Base-by-base conservation (phyloP, 2,888 invertebrate species). In the Allophyes oxyacanthae region DNA sequence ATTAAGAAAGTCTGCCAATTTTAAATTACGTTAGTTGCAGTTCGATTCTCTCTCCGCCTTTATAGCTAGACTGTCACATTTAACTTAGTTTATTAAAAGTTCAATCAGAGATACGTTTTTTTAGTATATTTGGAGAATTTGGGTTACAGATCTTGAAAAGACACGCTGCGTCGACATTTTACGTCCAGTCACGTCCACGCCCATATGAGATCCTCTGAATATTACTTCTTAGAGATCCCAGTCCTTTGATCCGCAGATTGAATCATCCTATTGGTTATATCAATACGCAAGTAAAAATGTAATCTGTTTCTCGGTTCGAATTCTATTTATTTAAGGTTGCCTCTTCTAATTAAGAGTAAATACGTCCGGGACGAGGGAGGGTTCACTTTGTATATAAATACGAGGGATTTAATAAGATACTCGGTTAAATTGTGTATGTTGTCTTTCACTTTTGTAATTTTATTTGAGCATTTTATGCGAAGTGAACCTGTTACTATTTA, bases 71-170 rank as follows among this genome's bases (percentile, higher is more conserved):
- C 45, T 61, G 45, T 50, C 49, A 33, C 32, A 42, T 30, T 45
- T 61, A 55, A 48, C 55, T 36, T 43, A 51, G 14, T 67, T 67
- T 55, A 61, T 43, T 25, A 51, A 54, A 13, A 45, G 48, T 67
- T 37, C 68, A 48, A 67, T 67, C 46, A 61, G 36, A 10, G 25
- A 6, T 15, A 61, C 25, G 13, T 46, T 52, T 37, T 36, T 54
- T 41, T 48, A 67, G 36, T 44, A 44, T 44, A 41, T 41, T 62
- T 34, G 41, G 9, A 32, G 25, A 30, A 30, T 56, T 61, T 25
- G 25, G 33, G 15, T 38, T n/a, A n/a, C n/a, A n/a, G 26, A 7
- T 52, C 33, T 56, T 52, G 10, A 56, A 14, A 44, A 43, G 28
- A 6, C 15, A 50, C 37, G 40, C 63, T 62, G 37, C 43, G 51